A percentile compares a stretch with the other conserved stretches of the same genome.
phyloP scores from a whole-genome alignment of 2,888 invertebrate species.

The Amblyjoppa fuscipennis region DNA sequence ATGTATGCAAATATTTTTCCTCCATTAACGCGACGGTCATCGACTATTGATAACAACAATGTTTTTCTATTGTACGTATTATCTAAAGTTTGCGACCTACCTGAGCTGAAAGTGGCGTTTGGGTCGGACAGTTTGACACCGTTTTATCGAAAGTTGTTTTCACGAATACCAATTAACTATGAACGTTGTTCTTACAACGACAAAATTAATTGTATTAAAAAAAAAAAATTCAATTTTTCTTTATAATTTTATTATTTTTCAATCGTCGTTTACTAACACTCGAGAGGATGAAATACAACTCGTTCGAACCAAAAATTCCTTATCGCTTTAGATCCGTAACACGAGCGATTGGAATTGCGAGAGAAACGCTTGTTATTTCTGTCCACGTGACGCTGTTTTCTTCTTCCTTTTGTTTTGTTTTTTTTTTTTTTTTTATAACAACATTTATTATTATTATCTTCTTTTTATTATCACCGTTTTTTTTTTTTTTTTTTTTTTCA shows the following conservation, averaged over 20 bases:
- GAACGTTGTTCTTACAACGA: background rate
- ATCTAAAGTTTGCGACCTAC: constrained; percentile 65
- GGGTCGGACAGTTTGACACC: constrained; percentile 67
- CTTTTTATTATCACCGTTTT: background rate
- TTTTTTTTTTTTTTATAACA: background rate
- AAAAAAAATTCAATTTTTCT: too few relatives aligned
- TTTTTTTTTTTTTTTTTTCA: background rate
- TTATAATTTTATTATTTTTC: too few relatives aligned
- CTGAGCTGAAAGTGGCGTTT: constrained; percentile 71
- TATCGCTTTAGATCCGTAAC: constrained; percentile 49
- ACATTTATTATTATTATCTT: too few relatives aligned
- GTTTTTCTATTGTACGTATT: background rate
- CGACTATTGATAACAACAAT: background rate
- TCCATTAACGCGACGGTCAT: too few relatives aligned
- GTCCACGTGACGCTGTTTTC: constrained; percentile 6
- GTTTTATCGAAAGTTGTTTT: constrained; percentile 46
- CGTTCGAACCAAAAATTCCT: constrained; percentile 34
- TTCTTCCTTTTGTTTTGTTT: constrained; percentile 9
- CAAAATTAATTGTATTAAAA: constrained; percentile 5
- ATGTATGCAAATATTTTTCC: background rate
- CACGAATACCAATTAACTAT: background rate
- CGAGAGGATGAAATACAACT: constrained; percentile 34
- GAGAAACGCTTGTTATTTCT: constrained; percentile 57
- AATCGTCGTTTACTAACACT: constrained; percentile 28
- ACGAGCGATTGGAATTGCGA: constrained; percentile 43